phyloP scores from a whole-genome alignment of 2,797 vertebrate species.

The Alfaro cultratus region DNA sequence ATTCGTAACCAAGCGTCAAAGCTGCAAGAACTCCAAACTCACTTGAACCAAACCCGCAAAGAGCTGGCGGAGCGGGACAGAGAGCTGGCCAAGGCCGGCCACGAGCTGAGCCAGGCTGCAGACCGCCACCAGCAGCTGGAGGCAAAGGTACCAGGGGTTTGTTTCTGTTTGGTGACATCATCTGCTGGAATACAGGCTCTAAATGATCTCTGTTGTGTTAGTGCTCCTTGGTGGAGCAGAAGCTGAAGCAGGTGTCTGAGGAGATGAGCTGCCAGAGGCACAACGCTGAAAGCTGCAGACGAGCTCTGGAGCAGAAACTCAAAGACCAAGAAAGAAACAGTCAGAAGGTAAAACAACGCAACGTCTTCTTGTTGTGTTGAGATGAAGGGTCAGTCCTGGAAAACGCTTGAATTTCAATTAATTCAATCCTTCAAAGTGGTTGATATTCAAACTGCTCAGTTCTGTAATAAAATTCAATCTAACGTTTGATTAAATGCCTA shows the following conservation, averaged over 20 bases:
- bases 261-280: constrained; percentile 92
- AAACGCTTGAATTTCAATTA: too few relatives aligned
- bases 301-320: constrained; percentile 88
- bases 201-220: constrained; percentile 50
- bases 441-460: too few relatives aligned
- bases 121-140: constrained; percentile 81
- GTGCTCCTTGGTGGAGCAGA: constrained; percentile 86
- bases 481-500: too few relatives aligned
- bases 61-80: constrained; percentile 87
- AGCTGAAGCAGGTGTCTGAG: constrained; percentile 88
- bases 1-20: constrained; percentile 79
- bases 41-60: constrained; percentile 81
- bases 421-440: too few relatives aligned
- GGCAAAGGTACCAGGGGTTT: constrained; percentile 79
- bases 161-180: neutral
- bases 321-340: constrained; percentile 89
- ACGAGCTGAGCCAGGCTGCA: constrained; percentile 83
- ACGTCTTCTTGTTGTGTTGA: neutral
- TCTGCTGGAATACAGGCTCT: neutral
- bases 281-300: constrained; percentile 87
- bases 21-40: constrained; percentile 84
- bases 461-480: too few relatives aligned
- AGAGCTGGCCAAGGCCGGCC: constrained; percentile 81
- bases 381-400: too few relatives aligned
- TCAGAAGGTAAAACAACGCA: constrained; percentile 83